Evolutionary conservation across 2,888 invertebrate genomes (phyloP).

Genomic region (Hypsopygia costalis): DNA sequence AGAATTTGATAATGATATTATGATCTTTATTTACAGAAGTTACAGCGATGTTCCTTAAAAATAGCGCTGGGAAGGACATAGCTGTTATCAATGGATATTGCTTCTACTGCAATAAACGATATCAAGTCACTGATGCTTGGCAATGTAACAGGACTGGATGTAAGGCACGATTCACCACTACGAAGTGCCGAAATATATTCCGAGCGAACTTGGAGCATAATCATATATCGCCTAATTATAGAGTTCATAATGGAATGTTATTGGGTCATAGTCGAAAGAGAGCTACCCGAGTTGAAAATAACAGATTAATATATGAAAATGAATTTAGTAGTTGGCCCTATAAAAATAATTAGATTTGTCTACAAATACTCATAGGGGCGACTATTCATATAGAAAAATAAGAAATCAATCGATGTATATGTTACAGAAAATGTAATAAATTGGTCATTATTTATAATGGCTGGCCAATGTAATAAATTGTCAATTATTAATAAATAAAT

Average conservation of each 20-base stretch:
- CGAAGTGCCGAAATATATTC: neutral
- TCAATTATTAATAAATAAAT: no score
- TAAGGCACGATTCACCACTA: conserved; percentile 10
- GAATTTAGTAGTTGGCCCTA: no score
- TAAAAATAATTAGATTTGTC: no score
- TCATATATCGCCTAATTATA: conserved; percentile 15
- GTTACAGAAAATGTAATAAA: no score
- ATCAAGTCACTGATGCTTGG: conserved; percentile 6
- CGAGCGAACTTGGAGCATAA: conserved; percentile 13
- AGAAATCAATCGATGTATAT: no score
- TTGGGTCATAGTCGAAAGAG: neutral
- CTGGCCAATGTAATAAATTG: no score
- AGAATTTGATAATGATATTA: no score
- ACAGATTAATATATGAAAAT: no score
- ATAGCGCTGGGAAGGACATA: neutral
- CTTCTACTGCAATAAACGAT: conserved; percentile 12
- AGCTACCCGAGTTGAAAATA: no score
- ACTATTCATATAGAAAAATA: no score
- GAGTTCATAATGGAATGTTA: conserved; percentile 13
- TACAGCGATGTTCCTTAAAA: neutral
- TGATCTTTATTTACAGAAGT: neutral
- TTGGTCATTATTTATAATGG: no score
- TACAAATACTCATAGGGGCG: no score
- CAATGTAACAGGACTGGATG: conserved; percentile 15
- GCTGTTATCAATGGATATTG: conserved; percentile 14